Base-by-base conservation (phyloP, 2,888 invertebrate genomes). In the Drosophila algonquin region DNA sequence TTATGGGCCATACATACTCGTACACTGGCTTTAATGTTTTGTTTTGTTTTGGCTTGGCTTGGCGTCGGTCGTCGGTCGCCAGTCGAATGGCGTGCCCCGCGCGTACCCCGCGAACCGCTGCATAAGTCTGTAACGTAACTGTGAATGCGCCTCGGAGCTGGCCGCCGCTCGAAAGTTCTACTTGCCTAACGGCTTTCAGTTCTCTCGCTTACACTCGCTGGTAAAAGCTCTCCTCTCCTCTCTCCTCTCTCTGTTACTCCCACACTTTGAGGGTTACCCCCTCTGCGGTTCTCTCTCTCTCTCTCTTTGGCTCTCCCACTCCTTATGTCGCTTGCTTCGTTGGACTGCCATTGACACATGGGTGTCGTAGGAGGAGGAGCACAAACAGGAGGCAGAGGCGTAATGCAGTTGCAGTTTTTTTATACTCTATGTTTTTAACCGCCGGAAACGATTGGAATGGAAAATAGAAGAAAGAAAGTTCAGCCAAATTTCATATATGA, bases 171-270 rank as follows among this genome's bases (percentile, higher is more conserved):
- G 27, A 30, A 57, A 51, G 18, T 70, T 61, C 56, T 61, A 55
- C 61, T 54, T 70, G 60, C 67, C 75, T 73, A 79, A 79, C 70
- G 73, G 68, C 68, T 61, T 56, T 62, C 27, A 27, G 56, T 51
- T 56, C 46, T 9, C 40, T 2, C 24, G 7, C 56, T 46, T 21
- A 21, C 21, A 21, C 16, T 30, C 30, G 12, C 35, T 40, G 14
- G 14, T 14, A 40, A 24, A 24, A 4, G 24, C 24, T 24, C 5
- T 40, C 35, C 35, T 21, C 35, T 35, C 35, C 35, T 35, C 35
- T 35, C 12, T 40, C 35, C 35, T 40, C 14, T 14, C 14, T 40
- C 40, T 40, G 40, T n/a, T 40, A n/a, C 12, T 12, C 35, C 35
- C 12, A 35, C 35, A 12, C 5, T 40, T 2, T 40, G 40, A n/a